Evolutionary conservation across 2,797 vertebrate genomes (phyloP).

Genomic region (Discoglossus pictus): DNA sequence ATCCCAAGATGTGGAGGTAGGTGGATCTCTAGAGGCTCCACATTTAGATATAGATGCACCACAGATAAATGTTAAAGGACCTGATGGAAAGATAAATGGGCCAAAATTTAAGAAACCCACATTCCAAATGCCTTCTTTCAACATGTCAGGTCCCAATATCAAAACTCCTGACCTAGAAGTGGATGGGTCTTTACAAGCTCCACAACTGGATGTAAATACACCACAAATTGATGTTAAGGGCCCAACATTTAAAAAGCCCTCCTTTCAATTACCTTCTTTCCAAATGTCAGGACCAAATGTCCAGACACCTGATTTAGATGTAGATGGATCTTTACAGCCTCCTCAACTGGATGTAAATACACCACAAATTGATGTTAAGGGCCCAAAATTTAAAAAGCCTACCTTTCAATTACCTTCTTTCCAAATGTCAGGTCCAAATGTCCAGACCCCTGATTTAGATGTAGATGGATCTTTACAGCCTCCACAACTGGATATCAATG

Average conservation of each 20-base stretch:
- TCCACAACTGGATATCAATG: slow-evolving; percentile 33
- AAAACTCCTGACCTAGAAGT: background rate
- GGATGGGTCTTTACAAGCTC: background rate
- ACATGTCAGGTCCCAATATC: background rate
- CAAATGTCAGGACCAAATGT: slow-evolving; percentile 16
- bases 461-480: slow-evolving; percentile 20
- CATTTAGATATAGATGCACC: slow-evolving; percentile 29
- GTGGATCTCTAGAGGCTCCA: slow-evolving; percentile 24
- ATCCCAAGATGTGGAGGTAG: slow-evolving; percentile 2
- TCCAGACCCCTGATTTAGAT: slow-evolving; percentile 10
- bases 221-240: background rate
- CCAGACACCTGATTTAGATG: slow-evolving; percentile 4
- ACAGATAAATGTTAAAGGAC: slow-evolving; percentile 23
- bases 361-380: background rate
- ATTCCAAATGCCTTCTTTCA: background rate
- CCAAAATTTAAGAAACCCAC: slow-evolving; percentile 26
- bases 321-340: background rate
- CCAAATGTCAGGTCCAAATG: slow-evolving; percentile 23
- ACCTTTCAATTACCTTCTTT: slow-evolving; percentile 3
- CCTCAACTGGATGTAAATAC: background rate
- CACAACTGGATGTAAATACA: background rate
- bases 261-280: slow-evolving; percentile 22
- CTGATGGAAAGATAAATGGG: slow-evolving; percentile 17
- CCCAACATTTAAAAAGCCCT: slow-evolving; percentile 13
- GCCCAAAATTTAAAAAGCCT: background rate